Conservation (phyloP, 35 echinoderm and acorn worm species). For the Ophioderma brevispina region DNA sequence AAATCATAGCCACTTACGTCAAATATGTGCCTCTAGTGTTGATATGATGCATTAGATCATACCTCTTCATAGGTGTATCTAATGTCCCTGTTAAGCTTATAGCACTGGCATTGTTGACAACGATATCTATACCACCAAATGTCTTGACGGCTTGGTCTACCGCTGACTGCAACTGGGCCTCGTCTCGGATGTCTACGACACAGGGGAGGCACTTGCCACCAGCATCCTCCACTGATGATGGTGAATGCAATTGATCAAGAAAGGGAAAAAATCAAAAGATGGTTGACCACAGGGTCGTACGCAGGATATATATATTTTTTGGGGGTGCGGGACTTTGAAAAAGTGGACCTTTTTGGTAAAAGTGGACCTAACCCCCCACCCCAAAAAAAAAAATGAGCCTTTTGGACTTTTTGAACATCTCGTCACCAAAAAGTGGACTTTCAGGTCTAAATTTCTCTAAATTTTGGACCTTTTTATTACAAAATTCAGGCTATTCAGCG, state of each 20-base stretch:
- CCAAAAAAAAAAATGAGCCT: no score
- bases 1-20: slow-evolving; percentile 50
- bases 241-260: no score
- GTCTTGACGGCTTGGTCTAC: slow-evolving; percentile 82
- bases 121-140: slow-evolving; percentile 97
- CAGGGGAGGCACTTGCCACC: slow-evolving; percentile 95
- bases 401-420: no score
- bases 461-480: no score
- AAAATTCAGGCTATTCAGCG: no score
- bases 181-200: slow-evolving; percentile 87
- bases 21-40: slow-evolving; percentile 98
- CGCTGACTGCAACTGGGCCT: slow-evolving; percentile 61
- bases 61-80: slow-evolving; percentile 83
- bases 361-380: no score
- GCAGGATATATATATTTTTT: no score
- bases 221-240: slow-evolving; percentile 89
- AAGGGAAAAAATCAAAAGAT: not conserved
- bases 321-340: no score
- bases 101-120: slow-evolving; percentile 97
- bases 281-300: no score
- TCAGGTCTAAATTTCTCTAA: no score
- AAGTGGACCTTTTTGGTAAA: no score
- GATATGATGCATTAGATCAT: slow-evolving; percentile 93
- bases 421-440: no score
- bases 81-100: slow-evolving; percentile 75